Conservation (phyloP, 2,888 invertebrate genomes). For the Hyles lineata region DNA sequence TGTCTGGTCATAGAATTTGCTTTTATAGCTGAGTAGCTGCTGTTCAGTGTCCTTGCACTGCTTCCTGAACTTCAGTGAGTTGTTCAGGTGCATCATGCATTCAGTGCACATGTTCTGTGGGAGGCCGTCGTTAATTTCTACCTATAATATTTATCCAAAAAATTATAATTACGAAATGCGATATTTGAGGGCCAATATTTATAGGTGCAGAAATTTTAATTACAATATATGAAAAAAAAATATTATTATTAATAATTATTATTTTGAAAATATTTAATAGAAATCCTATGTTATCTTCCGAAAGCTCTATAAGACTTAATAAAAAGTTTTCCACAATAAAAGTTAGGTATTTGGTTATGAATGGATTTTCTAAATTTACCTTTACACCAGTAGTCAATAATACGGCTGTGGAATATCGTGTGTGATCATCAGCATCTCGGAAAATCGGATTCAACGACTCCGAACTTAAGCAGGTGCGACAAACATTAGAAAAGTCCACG, state of each 20-base stretch:
- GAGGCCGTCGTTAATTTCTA: constrained; percentile 51
- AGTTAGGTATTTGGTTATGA: too few relatives aligned
- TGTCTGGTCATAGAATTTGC: constrained; percentile 4
- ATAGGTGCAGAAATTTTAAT: too few relatives aligned
- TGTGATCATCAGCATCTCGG: constrained; percentile 35
- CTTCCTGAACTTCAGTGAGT: constrained; percentile 53
- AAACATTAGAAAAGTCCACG: constrained; percentile 52
- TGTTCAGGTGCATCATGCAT: constrained; percentile 48
- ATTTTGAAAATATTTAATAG: too few relatives aligned
- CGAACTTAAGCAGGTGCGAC: constrained; percentile 54
- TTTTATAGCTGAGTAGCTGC: constrained; percentile 37
- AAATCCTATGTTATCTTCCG: too few relatives aligned
- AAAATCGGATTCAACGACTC: constrained; percentile 53
- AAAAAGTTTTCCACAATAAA: too few relatives aligned
- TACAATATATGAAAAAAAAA: too few relatives aligned
- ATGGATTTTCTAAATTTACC: constrained; percentile 42
- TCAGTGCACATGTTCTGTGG: constrained; percentile 59
- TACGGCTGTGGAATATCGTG: constrained; percentile 43
- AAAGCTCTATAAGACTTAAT: too few relatives aligned
- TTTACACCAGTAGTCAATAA: constrained; percentile 51
- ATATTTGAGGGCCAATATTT: neutral
- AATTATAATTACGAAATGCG: neutral
- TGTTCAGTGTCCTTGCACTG: constrained; percentile 52
- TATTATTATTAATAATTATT: too few relatives aligned
- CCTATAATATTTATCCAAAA: constrained; percentile 43